Evolutionary conservation across 2,888 invertebrate species (phyloP), one percentile per base, ranked within the genome.

Genomic region (Hoplodrina ambigua): DNA sequence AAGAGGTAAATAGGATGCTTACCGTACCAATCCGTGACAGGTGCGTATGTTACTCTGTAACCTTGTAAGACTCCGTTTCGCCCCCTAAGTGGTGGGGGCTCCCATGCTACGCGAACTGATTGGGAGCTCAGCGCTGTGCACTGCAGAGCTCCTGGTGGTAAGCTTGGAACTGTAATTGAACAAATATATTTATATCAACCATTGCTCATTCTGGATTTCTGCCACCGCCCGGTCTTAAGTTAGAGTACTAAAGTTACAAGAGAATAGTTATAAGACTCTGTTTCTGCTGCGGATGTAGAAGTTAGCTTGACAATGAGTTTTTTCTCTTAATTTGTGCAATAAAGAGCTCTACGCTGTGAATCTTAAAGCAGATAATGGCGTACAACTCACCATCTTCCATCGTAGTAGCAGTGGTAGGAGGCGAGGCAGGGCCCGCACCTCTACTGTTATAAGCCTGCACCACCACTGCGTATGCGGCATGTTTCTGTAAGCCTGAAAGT

Each of bases 371-470:
- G 6, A 46, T 17, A 46, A 2, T 13, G 50, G 11, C 2, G n/a
- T 52, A 15, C 2, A 33, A 86, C 95, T 95, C 90, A 98, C 98
- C 97, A 93, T 98, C 98, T 96, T 98, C 98, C 94, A 98, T 96
- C 66, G 98, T 98, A 85, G 97, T 97, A 7, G 98, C 97, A 60
- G 97, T 97, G 58, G 98, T 97, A 50, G 98, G 97, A 70, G 98
- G 97, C 53, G 98, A 98, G 15, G 98, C 97, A 2, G 98, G 98
- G 0, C 98, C 98, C 57, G 98, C 97, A 33, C 98, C 98, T 86
- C 98, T 96, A 87, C 98, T 98, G 83, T 98, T 98, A 89, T 98
- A 98, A 33, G 98, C 98, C 93, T 98, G 98, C 3, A 98, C 98
- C 56, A 98, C 97, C 41, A 98, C 97, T 82, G 97, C 97, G 88